Conservation (phyloP, 2,113 vertebrate genomes). For the Microcebus tavaratra region DNA sequence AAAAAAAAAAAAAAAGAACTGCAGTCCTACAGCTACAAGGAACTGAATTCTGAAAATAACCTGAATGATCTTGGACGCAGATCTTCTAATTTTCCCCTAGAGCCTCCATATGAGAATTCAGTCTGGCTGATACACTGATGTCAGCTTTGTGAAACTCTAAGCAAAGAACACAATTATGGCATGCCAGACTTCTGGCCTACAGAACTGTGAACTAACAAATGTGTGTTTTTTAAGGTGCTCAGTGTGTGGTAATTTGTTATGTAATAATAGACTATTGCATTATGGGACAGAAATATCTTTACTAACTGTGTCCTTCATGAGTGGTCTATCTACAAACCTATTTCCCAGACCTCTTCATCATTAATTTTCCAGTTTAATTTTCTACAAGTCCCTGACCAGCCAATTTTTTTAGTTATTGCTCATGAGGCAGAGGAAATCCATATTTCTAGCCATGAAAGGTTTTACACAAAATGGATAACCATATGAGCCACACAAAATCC, state of each 20-base stretch:
- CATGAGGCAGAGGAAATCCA: background rate
- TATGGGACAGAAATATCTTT: background rate
- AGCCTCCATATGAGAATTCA: background rate
- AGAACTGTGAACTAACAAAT: background rate
- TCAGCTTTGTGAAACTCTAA: background rate
- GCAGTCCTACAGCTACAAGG: background rate
- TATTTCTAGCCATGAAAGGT: background rate
- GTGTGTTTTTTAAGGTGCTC: background rate
- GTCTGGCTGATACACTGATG: background rate
- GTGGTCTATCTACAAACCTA: background rate
- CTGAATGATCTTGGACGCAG: background rate
- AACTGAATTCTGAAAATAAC: background rate
- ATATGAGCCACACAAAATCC: background rate
- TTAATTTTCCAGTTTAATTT: background rate
- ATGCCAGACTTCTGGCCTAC: background rate
- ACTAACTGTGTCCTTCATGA: background rate
- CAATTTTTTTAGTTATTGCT: background rate
- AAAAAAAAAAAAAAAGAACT: background rate
- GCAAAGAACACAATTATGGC: background rate
- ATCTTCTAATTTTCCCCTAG: background rate
- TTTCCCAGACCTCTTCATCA: background rate
- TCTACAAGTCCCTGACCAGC: background rate
- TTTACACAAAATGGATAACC: background rate
- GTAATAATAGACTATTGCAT: background rate
- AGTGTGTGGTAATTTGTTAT: background rate